Evolutionary conservation across 2,797 vertebrate genomes (phyloP), one percentile per base, ranked within the genome.

Genomic region (Rhadinocentrus ornatus): DNA sequence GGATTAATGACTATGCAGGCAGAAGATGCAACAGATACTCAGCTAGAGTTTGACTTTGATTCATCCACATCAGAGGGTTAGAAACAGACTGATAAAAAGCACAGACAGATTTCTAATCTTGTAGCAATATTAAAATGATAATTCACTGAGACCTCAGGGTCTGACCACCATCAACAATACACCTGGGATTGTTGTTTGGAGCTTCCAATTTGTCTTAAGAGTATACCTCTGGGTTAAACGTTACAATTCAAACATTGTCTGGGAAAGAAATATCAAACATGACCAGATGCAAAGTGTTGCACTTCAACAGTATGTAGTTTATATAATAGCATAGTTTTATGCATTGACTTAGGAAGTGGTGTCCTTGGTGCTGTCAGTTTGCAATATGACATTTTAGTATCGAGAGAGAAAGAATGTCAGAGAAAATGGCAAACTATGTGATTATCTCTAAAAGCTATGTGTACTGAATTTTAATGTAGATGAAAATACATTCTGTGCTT

Each of bases 1-100:
- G 76, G 80, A 78, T 89, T 89, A 92, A 91, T 92, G 90, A 89
- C 65, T 87, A 56, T 75, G 65, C 84, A 88, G 81, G 77, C 55
- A 67, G 82, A 72, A 18, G 41, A 24, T 62, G 78, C 65, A 82
- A 74, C 75, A 83, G 76, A 88, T 77, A 88, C 71, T 74, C 59
- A 57, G 77, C 81, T 76, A 67, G 67, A 60, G 66, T 78, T 52
- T 8, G 73, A 69, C 82, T 90, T 84, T 89, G 87, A 87, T 89
- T 89, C 78, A 89, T 80, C 71, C 80, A 80, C 80, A 89, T 69
- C 69, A 90, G 77, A 69, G 66, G 66, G 29, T 64, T 9, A 65
- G 56, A 79, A 65, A 12, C 50, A 61, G 72, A 78, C 52, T 20
- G 22, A 54, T 61, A 78, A 46, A 46, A 71, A 59, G 67, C 34